phyloP scores from a whole-genome alignment of 2,797 vertebrate species.

The Phalloptychus januarius region DNA sequence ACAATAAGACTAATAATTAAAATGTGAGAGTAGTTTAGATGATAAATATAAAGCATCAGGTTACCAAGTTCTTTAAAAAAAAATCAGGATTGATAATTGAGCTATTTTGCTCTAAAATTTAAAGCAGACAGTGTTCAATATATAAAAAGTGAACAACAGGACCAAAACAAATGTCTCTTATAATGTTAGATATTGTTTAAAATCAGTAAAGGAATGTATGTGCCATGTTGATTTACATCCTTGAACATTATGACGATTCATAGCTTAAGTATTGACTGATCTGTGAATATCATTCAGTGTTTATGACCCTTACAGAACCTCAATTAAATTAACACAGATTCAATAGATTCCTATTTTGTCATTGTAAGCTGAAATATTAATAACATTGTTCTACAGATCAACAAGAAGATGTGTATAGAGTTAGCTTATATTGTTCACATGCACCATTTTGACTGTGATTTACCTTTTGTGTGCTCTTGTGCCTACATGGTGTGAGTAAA shows the following conservation, averaged over 20 bases:
- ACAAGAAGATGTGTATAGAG: background rate
- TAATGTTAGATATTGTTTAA: slow-evolving; percentile 11
- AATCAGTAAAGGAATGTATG: slow-evolving; percentile 10
- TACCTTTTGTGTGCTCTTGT: slow-evolving; percentile 7
- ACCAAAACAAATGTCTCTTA: background rate
- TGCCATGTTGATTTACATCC: slow-evolving; percentile 9
- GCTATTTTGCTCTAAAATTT: slow-evolving; percentile 7
- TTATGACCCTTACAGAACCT: slow-evolving; percentile 64
- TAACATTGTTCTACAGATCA: slow-evolving; percentile 12
- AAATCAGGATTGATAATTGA: background rate
- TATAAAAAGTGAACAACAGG: background rate
- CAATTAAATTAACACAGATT: slow-evolving; percentile 9
- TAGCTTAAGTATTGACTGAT: slow-evolving; percentile 57
- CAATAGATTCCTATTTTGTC: slow-evolving; percentile 5
- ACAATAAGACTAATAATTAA: slow-evolving; percentile 5
- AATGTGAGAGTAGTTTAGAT: background rate
- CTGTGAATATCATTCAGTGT: slow-evolving; percentile 77
- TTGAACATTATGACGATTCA: slow-evolving; percentile 62
- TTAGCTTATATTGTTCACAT: slow-evolving; percentile 17
- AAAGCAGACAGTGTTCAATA: background rate
- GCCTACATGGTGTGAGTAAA: background rate
- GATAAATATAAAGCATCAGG: slow-evolving; percentile 1
- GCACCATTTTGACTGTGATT: slow-evolving; percentile 34
- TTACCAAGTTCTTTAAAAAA: background rate
- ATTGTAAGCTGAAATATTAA: slow-evolving; percentile 1